These are phyloP conservation scores for Eurytoma californica DNA, from an alignment of 2,888 invertebrate species.

Conservation along the genomic window DNA sequence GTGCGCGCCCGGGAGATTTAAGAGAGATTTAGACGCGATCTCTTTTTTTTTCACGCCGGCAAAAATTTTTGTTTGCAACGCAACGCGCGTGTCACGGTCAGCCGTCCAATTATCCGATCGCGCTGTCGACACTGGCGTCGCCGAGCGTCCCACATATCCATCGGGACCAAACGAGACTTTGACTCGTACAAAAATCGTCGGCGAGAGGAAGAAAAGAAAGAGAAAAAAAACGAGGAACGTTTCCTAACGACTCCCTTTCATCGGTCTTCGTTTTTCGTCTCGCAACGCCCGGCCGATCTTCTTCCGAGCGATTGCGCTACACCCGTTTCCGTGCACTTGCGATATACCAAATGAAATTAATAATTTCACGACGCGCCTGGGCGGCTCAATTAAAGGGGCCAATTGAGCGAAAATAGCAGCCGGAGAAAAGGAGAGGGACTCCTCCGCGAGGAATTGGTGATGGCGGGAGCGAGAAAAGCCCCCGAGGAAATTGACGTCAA, in stretches of 20 bases:
- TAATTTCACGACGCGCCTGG: too few relatives aligned
- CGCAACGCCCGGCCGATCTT: neutral
- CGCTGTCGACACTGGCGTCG: too few relatives aligned
- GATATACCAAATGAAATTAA: too few relatives aligned
- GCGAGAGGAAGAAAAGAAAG: too few relatives aligned
- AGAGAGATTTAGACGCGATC: neutral
- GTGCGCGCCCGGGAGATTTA: neutral
- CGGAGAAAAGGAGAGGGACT: neutral
- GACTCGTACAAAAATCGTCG: too few relatives aligned
- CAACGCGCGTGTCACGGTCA: constrained; percentile 11
- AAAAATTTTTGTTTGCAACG: neutral
- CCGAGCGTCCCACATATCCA: too few relatives aligned
- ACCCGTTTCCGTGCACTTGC: neutral
- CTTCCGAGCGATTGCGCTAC: neutral
- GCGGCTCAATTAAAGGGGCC: neutral
- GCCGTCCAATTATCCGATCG: neutral
- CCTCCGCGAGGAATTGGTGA: neutral
- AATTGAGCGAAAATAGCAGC: neutral
- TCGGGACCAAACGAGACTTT: too few relatives aligned
- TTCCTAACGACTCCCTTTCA: too few relatives aligned
- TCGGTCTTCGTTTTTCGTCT: too few relatives aligned
- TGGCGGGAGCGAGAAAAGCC: constrained; percentile 22
- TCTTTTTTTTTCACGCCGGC: neutral
- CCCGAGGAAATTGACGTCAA: constrained; percentile 47
- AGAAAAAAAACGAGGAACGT: too few relatives aligned